These are phyloP conservation scores for Drosophila colorata DNA, from an alignment of 2,888 invertebrate genomes.

Conservation along the genomic window DNA sequence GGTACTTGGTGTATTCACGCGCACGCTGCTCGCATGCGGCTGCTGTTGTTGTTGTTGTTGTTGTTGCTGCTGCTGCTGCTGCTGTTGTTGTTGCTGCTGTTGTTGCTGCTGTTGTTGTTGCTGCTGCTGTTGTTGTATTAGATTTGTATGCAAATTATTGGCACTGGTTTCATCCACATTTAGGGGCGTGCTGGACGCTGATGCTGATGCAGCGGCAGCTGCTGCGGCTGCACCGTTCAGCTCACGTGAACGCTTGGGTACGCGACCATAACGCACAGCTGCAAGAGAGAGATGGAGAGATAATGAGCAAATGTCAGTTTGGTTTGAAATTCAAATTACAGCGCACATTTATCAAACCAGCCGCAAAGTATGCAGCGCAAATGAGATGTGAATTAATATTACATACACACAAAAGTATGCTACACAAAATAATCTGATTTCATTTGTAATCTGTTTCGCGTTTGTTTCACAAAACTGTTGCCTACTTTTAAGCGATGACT, in stretches of 20 bases:
- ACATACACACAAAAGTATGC: conserved; percentile 24
- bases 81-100: conserved; percentile 47
- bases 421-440: neutral
- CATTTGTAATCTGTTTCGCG: no score
- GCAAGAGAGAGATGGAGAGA: conserved; percentile 72
- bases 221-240: conserved; percentile 86
- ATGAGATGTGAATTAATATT: neutral
- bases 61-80: conserved; percentile 53
- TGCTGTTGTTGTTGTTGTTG: conserved; percentile 65
- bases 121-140: conserved; percentile 51
- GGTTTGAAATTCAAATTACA: conserved; percentile 2
- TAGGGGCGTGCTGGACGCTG: conserved; percentile 56
- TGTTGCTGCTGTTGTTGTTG: conserved; percentile 41
- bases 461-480: neutral
- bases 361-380: conserved; percentile 8
- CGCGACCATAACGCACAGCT: conserved; percentile 98
- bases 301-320: neutral
- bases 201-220: conserved; percentile 46
- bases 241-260: conserved; percentile 96
- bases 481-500: conserved; percentile 16
- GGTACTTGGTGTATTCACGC: conserved; percentile 86
- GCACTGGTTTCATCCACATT: conserved; percentile 72
- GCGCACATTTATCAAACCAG: neutral
- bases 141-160: conserved; percentile 65
- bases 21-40: conserved; percentile 80